These are phyloP conservation scores for Oscheius sp. DNA, from an alignment of 2,888 invertebrate species.

Conservation along the genomic window DNA sequence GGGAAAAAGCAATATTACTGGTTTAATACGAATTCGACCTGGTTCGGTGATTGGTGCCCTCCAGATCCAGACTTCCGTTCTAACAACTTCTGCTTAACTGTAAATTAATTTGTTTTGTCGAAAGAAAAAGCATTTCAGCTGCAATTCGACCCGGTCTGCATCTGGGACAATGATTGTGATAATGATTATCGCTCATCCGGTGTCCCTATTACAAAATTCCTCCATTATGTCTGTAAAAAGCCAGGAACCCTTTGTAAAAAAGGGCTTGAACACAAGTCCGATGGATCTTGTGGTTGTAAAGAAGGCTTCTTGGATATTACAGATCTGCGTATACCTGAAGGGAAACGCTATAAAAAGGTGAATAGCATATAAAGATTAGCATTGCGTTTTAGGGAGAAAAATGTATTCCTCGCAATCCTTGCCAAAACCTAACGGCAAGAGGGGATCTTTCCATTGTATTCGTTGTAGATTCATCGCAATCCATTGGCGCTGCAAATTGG, in stretches of 20 bases:
- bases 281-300: background rate
- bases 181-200: no score
- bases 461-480: background rate
- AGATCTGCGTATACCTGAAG: background rate
- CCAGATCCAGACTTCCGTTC: background rate
- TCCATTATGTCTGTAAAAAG: background rate
- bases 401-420: background rate
- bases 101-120: no score
- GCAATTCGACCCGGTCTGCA: no score
- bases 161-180: no score
- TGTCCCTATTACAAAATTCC: background rate
- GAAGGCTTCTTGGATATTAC: background rate
- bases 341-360: background rate
- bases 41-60: background rate
- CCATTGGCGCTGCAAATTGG: background rate
- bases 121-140: no score
- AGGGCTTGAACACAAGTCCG: background rate
- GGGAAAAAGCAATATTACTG: background rate
- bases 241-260: background rate
- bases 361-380: background rate
- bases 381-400: background rate
- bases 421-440: background rate
- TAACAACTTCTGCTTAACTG: background rate
- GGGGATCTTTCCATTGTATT: background rate
- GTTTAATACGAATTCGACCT: background rate